Evolutionary conservation across 2,113 vertebrate genomes (phyloP).

Genomic region (Hippocampus mohnikei): DNA sequence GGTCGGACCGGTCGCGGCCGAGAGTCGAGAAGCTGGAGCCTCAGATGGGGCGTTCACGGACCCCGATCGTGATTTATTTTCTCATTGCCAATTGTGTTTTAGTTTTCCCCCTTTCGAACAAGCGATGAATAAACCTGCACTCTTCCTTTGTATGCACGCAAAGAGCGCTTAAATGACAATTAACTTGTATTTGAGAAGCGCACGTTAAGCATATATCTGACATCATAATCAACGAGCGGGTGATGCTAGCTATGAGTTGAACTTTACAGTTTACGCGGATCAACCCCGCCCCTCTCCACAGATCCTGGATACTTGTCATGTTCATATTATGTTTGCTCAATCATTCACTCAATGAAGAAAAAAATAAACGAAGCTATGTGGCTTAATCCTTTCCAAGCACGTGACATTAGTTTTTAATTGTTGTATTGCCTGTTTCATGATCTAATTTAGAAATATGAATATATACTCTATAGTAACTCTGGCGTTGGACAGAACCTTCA

Average conservation of each 20-base stretch:
- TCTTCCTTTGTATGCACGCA: neutral
- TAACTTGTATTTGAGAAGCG: neutral
- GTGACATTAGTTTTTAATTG: neutral
- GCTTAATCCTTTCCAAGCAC: neutral
- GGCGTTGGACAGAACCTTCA: no score
- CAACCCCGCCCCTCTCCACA: neutral
- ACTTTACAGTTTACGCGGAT: neutral
- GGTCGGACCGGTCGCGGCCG: conserved; percentile 26
- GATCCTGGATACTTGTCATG: neutral
- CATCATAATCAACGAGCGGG: neutral
- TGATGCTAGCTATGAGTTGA: neutral
- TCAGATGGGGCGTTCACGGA: conserved; percentile 23
- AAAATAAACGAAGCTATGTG: neutral
- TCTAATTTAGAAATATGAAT: no score
- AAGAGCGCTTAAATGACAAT: neutral
- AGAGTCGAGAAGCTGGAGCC: conserved; percentile 33
- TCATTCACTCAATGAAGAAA: neutral
- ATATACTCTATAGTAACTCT: no score
- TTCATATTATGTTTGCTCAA: neutral
- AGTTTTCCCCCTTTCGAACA: neutral
- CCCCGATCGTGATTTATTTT: conserved; percentile 3
- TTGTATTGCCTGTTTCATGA: neutral
- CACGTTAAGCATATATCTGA: neutral
- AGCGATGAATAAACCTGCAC: neutral
- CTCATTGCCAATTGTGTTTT: neutral